Conservation (phyloP, 2,888 invertebrate genomes). For the Cartodere bifasciata region DNA sequence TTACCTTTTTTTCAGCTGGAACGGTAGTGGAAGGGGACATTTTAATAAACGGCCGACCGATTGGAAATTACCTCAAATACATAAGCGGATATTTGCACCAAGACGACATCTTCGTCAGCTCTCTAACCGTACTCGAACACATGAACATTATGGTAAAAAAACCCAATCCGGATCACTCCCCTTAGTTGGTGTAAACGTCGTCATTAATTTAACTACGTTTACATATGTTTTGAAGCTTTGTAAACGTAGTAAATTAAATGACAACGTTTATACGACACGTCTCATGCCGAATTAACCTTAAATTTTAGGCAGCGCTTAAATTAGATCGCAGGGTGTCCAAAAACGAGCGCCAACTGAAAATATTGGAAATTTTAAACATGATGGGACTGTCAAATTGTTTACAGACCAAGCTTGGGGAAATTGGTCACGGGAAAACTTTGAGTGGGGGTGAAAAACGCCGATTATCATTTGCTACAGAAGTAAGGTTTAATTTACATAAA, state of each 20-base stretch:
- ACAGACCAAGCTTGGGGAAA: conserved; percentile 65
- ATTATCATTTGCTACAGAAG: conserved; percentile 86
- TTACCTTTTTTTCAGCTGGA: conserved; percentile 36
- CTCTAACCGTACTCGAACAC: conserved; percentile 78
- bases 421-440: conserved; percentile 63
- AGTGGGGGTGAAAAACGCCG: conserved; percentile 92
- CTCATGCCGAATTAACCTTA: conserved; percentile 6
- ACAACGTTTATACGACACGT: no score
- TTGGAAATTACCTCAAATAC: conserved; percentile 64
- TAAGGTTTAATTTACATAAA: conserved; percentile 25
- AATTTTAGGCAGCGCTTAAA: conserved; percentile 61
- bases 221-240: no score
- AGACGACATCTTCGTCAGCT: conserved; percentile 77
- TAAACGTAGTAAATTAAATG: no score
- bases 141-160: conserved; percentile 75
- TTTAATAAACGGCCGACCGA: conserved; percentile 59
- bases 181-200: no score
- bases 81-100: conserved; percentile 86
- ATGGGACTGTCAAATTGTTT: conserved; percentile 58
- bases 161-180: no score
- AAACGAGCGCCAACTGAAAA: conserved; percentile 49
- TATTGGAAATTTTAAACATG: conserved; percentile 56
- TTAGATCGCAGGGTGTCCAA: conserved; percentile 55
- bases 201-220: no score
- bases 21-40: conserved; percentile 67